Conservation (phyloP, 2,888 invertebrate genomes). For the Chromoteleia sp. region DNA sequence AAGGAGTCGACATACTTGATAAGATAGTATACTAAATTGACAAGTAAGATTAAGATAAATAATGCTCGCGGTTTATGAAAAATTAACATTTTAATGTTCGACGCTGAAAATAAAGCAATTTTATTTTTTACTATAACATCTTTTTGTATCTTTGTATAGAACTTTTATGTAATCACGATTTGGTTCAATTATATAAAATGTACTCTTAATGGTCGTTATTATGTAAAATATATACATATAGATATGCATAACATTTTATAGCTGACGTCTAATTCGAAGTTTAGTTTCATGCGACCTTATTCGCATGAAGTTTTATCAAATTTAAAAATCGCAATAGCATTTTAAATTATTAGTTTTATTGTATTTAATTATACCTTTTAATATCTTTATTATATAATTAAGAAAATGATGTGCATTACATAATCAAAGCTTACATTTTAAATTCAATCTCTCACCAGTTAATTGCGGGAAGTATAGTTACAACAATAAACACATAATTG, state of each 20-base stretch:
- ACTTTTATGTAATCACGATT: slow-evolving; percentile 41
- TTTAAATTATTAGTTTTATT: no score
- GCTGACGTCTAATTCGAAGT: neutral
- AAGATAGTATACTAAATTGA: slow-evolving; percentile 5
- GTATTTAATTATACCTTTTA: neutral
- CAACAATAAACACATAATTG: no score
- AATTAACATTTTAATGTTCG: slow-evolving; percentile 10
- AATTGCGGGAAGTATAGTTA: no score
- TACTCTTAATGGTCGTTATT: slow-evolving; percentile 37
- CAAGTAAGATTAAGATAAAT: slow-evolving; percentile 18
- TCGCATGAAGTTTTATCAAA: neutral
- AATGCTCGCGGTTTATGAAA: neutral
- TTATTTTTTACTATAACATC: neutral
- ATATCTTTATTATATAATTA: no score
- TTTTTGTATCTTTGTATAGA: neutral
- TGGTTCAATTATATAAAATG: slow-evolving; percentile 30
- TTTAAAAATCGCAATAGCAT: neutral
- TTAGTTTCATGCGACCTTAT: slow-evolving; percentile 5
- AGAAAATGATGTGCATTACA: no score
- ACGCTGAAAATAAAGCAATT: neutral
- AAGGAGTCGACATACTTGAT: slow-evolving; percentile 17
- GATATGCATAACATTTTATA: slow-evolving; percentile 11
- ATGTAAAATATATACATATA: slow-evolving; percentile 22
- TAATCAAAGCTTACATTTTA: no score
- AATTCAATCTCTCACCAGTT: no score